These are phyloP conservation scores for Campoletis raptor DNA, from an alignment of 2,888 invertebrate genomes.

Conservation along the genomic window DNA sequence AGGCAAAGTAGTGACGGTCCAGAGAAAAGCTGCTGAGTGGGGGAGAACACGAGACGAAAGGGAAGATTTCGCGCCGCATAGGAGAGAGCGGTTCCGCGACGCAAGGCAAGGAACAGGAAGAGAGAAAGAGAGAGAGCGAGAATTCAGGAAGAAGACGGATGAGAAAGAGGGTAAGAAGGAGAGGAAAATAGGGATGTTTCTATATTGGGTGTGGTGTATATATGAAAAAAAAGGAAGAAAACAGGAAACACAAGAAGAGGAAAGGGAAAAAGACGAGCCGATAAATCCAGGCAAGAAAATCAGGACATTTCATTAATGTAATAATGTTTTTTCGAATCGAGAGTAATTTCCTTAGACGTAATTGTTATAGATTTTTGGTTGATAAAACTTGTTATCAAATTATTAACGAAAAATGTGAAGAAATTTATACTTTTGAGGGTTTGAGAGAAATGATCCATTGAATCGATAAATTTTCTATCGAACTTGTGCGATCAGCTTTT, in stretches of 20 bases:
- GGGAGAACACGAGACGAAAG: conserved; percentile 48
- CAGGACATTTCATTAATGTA: conserved; percentile 3
- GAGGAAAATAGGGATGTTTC: conserved; percentile 42
- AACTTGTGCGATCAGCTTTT: neutral
- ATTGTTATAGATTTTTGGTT: neutral
- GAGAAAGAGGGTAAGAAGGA: conserved; percentile 30
- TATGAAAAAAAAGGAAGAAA: neutral
- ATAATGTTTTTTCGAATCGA: neutral
- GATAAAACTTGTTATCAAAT: neutral
- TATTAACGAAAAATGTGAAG: neutral
- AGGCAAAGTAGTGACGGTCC: conserved; percentile 70
- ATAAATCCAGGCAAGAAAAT: neutral
- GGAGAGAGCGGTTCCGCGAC: conserved; percentile 73
- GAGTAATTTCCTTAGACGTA: neutral
- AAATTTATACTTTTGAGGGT: neutral
- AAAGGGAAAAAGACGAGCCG: neutral
- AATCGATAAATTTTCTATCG: neutral
- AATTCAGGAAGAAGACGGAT: neutral
- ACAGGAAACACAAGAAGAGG: neutral
- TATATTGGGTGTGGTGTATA: conserved; percentile 8
- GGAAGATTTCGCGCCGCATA: conserved; percentile 62
- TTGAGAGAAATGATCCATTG: neutral
- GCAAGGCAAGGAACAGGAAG: conserved; percentile 65
- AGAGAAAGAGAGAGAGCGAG: neutral
- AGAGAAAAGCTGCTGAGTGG: conserved; percentile 77